Evolutionary conservation across 1,140 invertebrate genomes (phyloP), one percentile per base, ranked within the genome.

Genomic region (Pectinophora gossypiella): DNA sequence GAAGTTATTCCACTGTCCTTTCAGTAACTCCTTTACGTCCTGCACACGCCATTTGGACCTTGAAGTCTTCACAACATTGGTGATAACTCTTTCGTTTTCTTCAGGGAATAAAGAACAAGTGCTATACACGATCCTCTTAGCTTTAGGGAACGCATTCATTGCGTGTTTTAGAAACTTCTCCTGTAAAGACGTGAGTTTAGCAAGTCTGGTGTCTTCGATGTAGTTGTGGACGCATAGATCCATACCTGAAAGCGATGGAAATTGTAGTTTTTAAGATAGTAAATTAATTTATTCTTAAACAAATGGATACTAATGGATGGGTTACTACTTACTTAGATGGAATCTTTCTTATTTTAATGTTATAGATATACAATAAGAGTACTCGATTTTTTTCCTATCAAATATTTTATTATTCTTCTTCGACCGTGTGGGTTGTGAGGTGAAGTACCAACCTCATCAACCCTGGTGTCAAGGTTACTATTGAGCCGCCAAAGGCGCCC

Each of bases 81-180:
- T 90, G 3, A 98, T 89, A 0, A 98, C 97, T 62, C 92, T 84
- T 88, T 99, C 98, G 78, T 99, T 99, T 89, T 99, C 98, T 89
- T 97, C 92, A 4, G 91, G 89, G 80, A 94, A 90, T 19, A 97
- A 73, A 0, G 98, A 99, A 78, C 98, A 99, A 0, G 98, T 99
- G 13, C 97, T 99, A 77, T 99, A 99, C 4, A 98, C 93, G 40
- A 99, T 91, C 54, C 92, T 89, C 74, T 97, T 94, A 0, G 93
- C 95, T 51, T 91, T 91, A 1, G 96, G 95, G 82, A 98, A 98
- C 3, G 89, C 86, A 13, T 89, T 91, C 61, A 99, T 90, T 0
- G 97, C 97, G 78, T 96, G 94, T 56, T 93, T 91, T 6, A 99
- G 85, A 43, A 99, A 90, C 67, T 94, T 92, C 18, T 92, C 92